These are phyloP conservation scores for Syrrhaptes paradoxus DNA, from an alignment of 2,113 vertebrate genomes.

Conservation along the genomic window DNA sequence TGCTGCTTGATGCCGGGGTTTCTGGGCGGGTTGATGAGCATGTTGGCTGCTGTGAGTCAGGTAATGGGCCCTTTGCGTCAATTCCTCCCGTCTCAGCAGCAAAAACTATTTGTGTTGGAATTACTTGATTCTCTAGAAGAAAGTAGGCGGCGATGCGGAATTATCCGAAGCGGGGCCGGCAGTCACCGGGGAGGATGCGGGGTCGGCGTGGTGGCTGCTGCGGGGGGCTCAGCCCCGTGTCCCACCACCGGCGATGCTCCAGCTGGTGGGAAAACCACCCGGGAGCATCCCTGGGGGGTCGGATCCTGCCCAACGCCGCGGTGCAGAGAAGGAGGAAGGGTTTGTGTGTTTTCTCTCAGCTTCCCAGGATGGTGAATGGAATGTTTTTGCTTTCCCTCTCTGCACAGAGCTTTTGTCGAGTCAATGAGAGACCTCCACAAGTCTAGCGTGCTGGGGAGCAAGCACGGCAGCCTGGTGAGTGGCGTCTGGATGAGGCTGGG, in stretches of 20 bases:
- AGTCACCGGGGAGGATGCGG: neutral
- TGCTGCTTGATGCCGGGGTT: neutral
- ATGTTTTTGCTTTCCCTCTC: constrained; percentile 39
- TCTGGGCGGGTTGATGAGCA: neutral
- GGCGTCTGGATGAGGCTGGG: neutral
- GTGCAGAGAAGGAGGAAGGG: neutral
- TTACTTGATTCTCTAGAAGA: neutral
- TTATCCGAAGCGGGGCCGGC: neutral
- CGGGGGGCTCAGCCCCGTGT: neutral
- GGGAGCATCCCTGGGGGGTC: neutral
- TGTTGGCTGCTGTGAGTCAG: neutral
- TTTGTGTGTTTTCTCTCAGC: neutral
- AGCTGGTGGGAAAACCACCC: neutral
- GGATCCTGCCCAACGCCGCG: rapidly evolving
- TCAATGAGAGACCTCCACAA: constrained; percentile 48
- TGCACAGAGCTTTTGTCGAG: constrained; percentile 35
- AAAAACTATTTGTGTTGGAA: neutral
- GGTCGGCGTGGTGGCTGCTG: neutral
- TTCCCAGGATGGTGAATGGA: neutral
- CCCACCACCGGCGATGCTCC: neutral
- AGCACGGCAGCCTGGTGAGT: constrained; percentile 50
- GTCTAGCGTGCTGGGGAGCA: constrained; percentile 22
- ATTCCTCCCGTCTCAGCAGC: neutral
- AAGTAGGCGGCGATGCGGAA: rapidly evolving
- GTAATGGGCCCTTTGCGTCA: neutral